These are phyloP conservation scores for Eubasilissa splendida DNA, from an alignment of 2,888 invertebrate species.

Conservation along the genomic window DNA sequence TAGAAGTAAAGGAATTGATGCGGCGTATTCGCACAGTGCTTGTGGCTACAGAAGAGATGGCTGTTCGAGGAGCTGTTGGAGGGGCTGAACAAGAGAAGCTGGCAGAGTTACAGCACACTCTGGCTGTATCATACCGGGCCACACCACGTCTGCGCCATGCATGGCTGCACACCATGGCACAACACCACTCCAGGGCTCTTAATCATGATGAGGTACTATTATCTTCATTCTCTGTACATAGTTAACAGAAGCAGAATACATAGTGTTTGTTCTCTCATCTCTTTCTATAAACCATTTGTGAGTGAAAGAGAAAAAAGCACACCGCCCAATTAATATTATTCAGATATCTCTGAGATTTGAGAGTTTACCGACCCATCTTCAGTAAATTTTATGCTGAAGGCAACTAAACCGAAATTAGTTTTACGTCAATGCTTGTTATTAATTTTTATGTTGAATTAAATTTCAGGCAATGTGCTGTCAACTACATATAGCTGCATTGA, in stretches of 20 bases:
- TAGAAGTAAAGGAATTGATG: conserved; percentile 94
- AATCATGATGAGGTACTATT: conserved; percentile 88
- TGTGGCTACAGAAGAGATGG: conserved; percentile 94
- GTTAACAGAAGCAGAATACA: too few relatives aligned
- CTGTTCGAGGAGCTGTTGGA: conserved; percentile 90
- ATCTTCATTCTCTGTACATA: neutral
- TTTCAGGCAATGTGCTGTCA: conserved; percentile 90
- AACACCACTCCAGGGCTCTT: conserved; percentile 85
- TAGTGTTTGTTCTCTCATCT: neutral
- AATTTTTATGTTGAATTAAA: neutral
- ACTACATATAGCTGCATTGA: conserved; percentile 94
- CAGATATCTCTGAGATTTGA: neutral
- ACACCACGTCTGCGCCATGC: conserved; percentile 95
- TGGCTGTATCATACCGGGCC: conserved; percentile 94
- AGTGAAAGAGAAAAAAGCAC: neutral
- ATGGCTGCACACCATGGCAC: conserved; percentile 96
- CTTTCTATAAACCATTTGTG: neutral
- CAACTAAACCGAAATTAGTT: too few relatives aligned
- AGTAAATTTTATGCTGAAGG: too few relatives aligned
- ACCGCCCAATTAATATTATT: neutral
- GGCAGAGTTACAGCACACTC: conserved; percentile 90
- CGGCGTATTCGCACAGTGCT: conserved; percentile 94
- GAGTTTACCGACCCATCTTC: too few relatives aligned
- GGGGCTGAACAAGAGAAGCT: conserved; percentile 94
- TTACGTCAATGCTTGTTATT: neutral